Evolutionary conservation across 2,888 invertebrate genomes (phyloP).

Genomic region (Lumbricus terrestris): DNA sequence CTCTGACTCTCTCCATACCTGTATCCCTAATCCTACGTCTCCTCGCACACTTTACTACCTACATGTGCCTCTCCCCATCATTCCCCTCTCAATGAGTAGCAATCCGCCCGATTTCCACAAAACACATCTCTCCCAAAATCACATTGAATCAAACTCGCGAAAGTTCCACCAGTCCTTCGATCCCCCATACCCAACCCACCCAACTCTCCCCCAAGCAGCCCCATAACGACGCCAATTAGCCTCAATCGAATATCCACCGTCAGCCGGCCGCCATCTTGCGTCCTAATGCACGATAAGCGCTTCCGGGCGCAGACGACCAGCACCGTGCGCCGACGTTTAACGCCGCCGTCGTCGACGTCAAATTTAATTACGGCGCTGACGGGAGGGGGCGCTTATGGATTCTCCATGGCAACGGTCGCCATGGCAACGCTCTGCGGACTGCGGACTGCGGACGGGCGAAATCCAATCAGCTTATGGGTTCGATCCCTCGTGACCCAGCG

Average conservation of each 20-base stretch:
- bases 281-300: neutral
- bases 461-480: constrained; percentile 4
- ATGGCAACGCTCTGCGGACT: neutral
- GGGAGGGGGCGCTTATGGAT: constrained; percentile 7
- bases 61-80: too few species aligned
- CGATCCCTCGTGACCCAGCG: neutral
- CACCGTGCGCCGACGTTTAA: neutral
- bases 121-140: neutral
- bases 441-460: neutral
- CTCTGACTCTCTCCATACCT: too few species aligned
- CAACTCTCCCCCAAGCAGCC: neutral
- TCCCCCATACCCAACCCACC: neutral
- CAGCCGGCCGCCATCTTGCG: neutral
- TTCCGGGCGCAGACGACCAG: neutral
- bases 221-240: neutral
- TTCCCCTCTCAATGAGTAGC: too few species aligned
- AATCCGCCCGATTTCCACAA: too few species aligned
- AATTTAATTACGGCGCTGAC: constrained; percentile 9
- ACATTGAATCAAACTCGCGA: neutral
- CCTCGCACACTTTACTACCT: too few species aligned
- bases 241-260: neutral
- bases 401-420: constrained; percentile 4
- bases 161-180: neutral
- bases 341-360: neutral
- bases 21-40: too few species aligned